These are phyloP conservation scores for Epinephelus malabaricus DNA, from an alignment of 2,797 vertebrate species.

Conservation along the genomic window DNA sequence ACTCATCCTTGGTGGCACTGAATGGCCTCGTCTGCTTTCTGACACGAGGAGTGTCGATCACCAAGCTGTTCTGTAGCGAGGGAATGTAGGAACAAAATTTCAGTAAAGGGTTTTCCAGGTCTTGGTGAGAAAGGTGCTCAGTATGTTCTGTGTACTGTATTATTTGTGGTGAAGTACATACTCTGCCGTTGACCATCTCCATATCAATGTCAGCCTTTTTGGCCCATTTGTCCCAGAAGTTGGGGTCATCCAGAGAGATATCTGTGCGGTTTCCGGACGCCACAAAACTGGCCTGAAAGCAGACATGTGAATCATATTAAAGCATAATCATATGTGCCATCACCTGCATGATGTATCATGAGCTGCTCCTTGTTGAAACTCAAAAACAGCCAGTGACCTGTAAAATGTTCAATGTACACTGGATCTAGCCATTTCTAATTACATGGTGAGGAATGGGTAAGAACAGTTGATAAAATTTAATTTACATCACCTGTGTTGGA, in stretches of 20 bases:
- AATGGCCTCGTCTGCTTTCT: conserved; percentile 97
- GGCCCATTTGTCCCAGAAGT: conserved; percentile 99
- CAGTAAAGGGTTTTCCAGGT: not conserved
- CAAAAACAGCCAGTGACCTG: not conserved
- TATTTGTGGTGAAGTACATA: conserved; percentile 81
- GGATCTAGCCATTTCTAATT: not conserved
- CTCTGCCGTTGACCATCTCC: conserved; percentile 95
- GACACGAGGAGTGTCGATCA: conserved; percentile 98
- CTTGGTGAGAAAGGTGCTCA: no score
- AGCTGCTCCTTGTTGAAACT: not conserved
- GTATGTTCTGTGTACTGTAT: not conserved
- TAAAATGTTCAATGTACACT: not conserved
- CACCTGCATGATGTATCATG: not conserved
- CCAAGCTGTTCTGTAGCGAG: conserved; percentile 94
- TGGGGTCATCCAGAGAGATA: conserved; percentile 98
- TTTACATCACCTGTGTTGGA: not conserved
- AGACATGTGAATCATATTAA: conserved; percentile 54
- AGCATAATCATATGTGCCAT: conserved; percentile 16
- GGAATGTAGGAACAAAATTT: not conserved
- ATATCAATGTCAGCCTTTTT: conserved; percentile 98
- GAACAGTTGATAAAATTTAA: not conserved
- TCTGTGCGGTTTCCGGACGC: conserved; percentile 98
- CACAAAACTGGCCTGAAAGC: conserved; percentile 96
- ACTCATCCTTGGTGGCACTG: conserved; percentile 96
- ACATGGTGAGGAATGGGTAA: not conserved